Evolutionary conservation across 2,888 invertebrate species (phyloP), one percentile per base, ranked within the genome.

Genomic region (Biston stratarius): DNA sequence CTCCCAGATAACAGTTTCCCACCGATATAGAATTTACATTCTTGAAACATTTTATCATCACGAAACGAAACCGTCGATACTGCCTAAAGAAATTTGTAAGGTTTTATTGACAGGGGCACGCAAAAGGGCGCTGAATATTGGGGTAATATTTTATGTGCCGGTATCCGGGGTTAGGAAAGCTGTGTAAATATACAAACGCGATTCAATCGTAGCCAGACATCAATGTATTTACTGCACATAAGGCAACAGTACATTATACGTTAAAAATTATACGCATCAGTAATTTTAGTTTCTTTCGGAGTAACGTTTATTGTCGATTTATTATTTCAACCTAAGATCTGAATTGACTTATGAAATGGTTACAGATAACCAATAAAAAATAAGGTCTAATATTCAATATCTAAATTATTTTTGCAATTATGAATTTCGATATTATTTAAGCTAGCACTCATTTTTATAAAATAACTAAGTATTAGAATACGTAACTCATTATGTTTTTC

Each of bases 21-120:
- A 73, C 72, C 72, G 73, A 81, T 76, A 79, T 71, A 77, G 40
- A 78, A 79, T 77, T 73, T 74, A 76, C 74, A 66, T 73, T 70
- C 69, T 74, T 72, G 66, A 73, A 76, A 72, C 64, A 73, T 71
- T 71, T 67, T 72, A 61, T 77, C 71, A 72, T 74, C 72, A 74
- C 63, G 61, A 62, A 74, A 73, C 69, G 67, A 67, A 72, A 71
- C 67, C 68, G 70, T 67, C 69, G 65, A 71, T 69, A 71, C 66
- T 60, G 68, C 71, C 67, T 67, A 24, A 63, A 64, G 64, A 72
- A 70, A 72, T 73, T 70, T 71, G 71, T 75, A 68, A 69, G 73
- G 70, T 70, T 73, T 71, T 74, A 74, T 73, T 71, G 71, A 74
- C 71, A 73, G 64, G 71, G 73, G 68, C 71, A 63, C 59, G 71